Evolutionary conservation across 2,888 invertebrate genomes (phyloP).

Genomic region (Aricia artaxerxes): DNA sequence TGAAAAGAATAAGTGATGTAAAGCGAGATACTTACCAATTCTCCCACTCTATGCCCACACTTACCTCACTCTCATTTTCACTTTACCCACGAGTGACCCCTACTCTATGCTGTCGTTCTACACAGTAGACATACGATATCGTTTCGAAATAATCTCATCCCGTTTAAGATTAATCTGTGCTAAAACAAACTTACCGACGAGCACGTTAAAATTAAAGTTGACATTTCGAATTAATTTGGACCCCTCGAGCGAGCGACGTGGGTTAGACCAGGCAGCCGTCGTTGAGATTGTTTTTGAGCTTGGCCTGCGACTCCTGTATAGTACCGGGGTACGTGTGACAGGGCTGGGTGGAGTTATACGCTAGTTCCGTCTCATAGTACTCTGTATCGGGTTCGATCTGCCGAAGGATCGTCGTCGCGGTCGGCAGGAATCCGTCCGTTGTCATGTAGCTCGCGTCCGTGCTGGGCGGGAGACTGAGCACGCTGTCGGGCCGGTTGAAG

Average conservation of each 20-base stretch:
- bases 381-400: constrained; percentile 78
- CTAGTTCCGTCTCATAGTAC: constrained; percentile 77
- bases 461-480: constrained; percentile 64
- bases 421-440: constrained; percentile 71
- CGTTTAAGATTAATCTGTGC: constrained; percentile 38
- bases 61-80: constrained; percentile 7
- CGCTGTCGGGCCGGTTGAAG: constrained; percentile 71
- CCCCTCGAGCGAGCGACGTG: constrained; percentile 44
- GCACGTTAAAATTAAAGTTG: constrained; percentile 54
- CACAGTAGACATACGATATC: constrained; percentile 79
- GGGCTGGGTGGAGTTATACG: constrained; percentile 74
- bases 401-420: constrained; percentile 71
- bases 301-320: constrained; percentile 67
- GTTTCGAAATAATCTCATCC: constrained; percentile 76
- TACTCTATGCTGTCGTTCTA: constrained; percentile 74
- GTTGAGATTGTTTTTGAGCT: constrained; percentile 79
- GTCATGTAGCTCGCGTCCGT: constrained; percentile 61
- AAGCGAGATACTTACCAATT: not conserved
- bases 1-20: constrained; percentile 2
- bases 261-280: constrained; percentile 83
- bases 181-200: constrained; percentile 38
- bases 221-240: constrained; percentile 77
- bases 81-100: constrained; percentile 42
- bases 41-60: not conserved
- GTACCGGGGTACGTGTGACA: constrained; percentile 79